Conservation (phyloP, 1,140 invertebrate genomes). For the Leptinotarsa texana region DNA sequence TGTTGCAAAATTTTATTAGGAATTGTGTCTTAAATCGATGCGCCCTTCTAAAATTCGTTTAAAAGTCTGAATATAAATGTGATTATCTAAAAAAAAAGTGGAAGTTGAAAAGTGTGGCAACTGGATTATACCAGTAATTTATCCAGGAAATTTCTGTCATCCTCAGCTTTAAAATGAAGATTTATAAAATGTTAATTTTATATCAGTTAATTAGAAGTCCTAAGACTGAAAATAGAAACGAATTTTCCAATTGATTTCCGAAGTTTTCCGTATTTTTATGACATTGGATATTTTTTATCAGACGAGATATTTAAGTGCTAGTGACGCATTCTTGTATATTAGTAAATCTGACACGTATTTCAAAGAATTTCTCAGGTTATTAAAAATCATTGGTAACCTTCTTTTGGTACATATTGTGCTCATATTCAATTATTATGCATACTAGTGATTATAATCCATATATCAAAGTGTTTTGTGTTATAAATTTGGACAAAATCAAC, state of each 20-base stretch:
- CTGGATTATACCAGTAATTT: slow-evolving; percentile 1
- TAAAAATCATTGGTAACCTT: not conserved
- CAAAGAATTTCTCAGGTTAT: not conserved
- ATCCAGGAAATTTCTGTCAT: not conserved
- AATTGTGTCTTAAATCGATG: not conserved
- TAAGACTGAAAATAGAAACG: slow-evolving; percentile 42
- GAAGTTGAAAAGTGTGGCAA: slow-evolving; percentile 14
- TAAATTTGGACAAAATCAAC: slow-evolving; percentile 47
- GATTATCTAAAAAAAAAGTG: not conserved
- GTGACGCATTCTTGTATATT: slow-evolving; percentile 16
- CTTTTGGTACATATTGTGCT: slow-evolving; percentile 33
- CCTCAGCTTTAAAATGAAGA: slow-evolving; percentile 47
- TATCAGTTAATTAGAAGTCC: slow-evolving; percentile 49
- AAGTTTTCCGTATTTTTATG: slow-evolving; percentile 34
- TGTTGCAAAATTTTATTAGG: too few species aligned
- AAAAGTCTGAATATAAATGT: not conserved
- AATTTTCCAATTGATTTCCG: slow-evolving; percentile 38
- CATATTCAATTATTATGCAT: slow-evolving; percentile 45
- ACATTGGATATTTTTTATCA: slow-evolving; percentile 25
- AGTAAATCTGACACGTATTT: slow-evolving; percentile 7
- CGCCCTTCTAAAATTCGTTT: slow-evolving; percentile 23
- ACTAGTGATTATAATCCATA: slow-evolving; percentile 48
- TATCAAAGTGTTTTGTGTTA: slow-evolving; percentile 40
- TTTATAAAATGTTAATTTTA: slow-evolving; percentile 50
- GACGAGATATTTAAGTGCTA: not conserved